Base-by-base conservation (phyloP, 2,113 vertebrate species). In the Elaphurus davidianus region DNA sequence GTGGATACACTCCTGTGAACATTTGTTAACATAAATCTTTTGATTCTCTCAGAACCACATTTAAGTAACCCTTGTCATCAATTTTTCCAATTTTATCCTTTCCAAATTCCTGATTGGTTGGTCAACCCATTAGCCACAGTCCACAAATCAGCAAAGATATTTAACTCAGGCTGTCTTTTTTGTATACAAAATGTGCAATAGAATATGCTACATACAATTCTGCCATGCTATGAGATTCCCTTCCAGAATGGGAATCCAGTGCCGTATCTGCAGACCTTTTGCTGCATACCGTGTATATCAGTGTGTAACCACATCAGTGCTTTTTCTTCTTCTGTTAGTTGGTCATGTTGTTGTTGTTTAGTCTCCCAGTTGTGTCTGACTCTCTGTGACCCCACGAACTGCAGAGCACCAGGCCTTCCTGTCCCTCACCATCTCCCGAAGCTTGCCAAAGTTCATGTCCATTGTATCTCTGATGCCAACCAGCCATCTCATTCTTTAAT, bases 81-180 rank as follows among this genome's bases (percentile, higher is more conserved):
- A 9, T 62, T 82, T 82, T 82, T 50, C 87, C 81, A 82, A 2
- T 84, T 93, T 87, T 78, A 74, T 76, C 47, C 86, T 95, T 92
- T 93, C 40, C 40, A 83, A 64, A 87, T 76, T 87, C 36, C 54
- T 45, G 47, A 36, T 43, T 10, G 28, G 71, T 17, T 62, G 23
- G 17, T 17, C 50, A 40, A 91, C 27, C 7, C 64, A n/a, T 64
- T 67, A 50, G 12, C 30, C 21, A n/a, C 7, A 25, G 21, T 21
- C n/a, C 23, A 6, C n/a, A 12, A 62, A 55, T 59, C 62, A 64
- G 45, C 52, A 45, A 12, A 76, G 40, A 27, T 19, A 9, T 27
- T 33, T 47, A 50, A 76, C 36, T 83, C 84, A 81, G 36, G 40
- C 76, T 33, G 13, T 54, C 28, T 57, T 83, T 62, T 27, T 90